Base-by-base conservation (phyloP, 2,888 invertebrate species). In the Agonopterix heracliana region DNA sequence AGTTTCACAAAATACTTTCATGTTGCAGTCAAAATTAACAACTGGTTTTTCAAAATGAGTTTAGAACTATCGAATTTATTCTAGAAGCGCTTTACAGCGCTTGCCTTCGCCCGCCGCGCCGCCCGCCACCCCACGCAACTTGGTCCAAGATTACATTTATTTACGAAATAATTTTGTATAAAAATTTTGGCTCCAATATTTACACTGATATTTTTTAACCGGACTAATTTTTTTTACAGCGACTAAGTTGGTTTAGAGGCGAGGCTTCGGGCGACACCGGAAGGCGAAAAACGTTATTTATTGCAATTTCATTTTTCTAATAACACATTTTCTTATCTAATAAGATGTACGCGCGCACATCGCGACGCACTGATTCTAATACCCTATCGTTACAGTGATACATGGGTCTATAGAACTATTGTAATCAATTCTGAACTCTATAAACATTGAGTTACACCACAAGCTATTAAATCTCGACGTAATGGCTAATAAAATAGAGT, bases 121-220 rank as follows among this genome's bases (percentile, higher is more conserved):
- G 53, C 67, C 64, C 70, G 56, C 60, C 57, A 62, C 61, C 57
- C 69, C 66, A 56, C 60, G 60, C 75, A 68, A 78, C 81, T 78
- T 74, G 73, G 78, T 80, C 82, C 78, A 73, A 78, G 77, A 78
- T 78, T 81, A 80, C 75, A 26, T 26, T 26, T 26, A 76, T 73
- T 76, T 81, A 81, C 70, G 78, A 81, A 83, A 79, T 80, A 82
- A 80, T 85, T 26, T 83, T 83, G 79, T 86, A 86, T 84, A 84
- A 85, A 86, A 87, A 84, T 84, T 85, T 86, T 80, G 81, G 73
- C 78, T 81, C 81, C 77, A 82, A 85, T 87, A 87, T 87, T 85
- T 87, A 85, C 86, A 71, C 74, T 81, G 81, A 74, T 77, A 78
- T 50, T 47, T 71, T 84, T 82, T 78, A 83, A 78, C 83, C 82